These are phyloP conservation scores for Hypothenemus hampei DNA, from an alignment of 1,140 invertebrate species.

Conservation along the genomic window DNA sequence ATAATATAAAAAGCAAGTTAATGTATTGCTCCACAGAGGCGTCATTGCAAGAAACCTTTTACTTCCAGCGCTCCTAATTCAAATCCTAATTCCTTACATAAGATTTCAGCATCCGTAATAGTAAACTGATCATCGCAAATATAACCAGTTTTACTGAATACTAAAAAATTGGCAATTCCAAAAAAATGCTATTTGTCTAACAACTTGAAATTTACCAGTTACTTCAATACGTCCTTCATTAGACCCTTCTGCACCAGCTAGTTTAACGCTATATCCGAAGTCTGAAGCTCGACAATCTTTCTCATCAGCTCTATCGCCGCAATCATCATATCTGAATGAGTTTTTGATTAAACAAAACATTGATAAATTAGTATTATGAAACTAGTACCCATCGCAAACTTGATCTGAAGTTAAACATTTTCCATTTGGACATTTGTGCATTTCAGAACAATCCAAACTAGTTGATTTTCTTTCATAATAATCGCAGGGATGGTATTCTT, in stretches of 20 bases:
- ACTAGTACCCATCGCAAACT: conserved; percentile 56
- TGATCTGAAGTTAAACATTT: conserved; percentile 55
- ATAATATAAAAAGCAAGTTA: conserved; percentile 43
- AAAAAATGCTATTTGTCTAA: too few relatives aligned
- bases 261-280: conserved; percentile 57
- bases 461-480: conserved; percentile 55
- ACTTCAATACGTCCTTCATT: conserved; percentile 68
- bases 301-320: conserved; percentile 65
- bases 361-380: background rate
- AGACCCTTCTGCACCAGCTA: conserved; percentile 53
- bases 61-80: conserved; percentile 57
- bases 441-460: conserved; percentile 48
- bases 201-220: conserved; percentile 42
- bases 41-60: conserved; percentile 37
- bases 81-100: conserved; percentile 67
- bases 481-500: conserved; percentile 47
- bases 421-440: conserved; percentile 54
- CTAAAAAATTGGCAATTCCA: conserved; percentile 41
- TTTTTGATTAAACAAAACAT: too few relatives aligned
- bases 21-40: background rate
- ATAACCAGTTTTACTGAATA: conserved; percentile 62
- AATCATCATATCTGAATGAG: conserved; percentile 55
- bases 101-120: conserved; percentile 60
- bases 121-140: conserved; percentile 74
- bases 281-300: conserved; percentile 53